Evolutionary conservation across 2,888 invertebrate species (phyloP).

Genomic region (Melinaea marsaeus): DNA sequence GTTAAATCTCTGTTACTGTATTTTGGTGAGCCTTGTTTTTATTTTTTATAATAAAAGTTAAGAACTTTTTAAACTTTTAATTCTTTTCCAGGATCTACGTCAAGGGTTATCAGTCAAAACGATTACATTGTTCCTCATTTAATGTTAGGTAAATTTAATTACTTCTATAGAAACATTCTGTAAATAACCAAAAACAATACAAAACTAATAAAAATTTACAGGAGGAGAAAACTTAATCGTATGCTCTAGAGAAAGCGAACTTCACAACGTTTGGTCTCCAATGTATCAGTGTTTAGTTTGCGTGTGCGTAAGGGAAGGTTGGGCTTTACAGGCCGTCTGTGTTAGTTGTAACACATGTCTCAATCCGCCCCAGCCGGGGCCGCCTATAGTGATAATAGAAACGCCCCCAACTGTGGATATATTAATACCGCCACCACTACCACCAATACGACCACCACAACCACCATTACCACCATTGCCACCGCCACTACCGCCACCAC

Average conservation of each 20-base stretch:
- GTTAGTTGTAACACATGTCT: slow-evolving; percentile 35
- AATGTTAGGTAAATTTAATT: slow-evolving; percentile 43
- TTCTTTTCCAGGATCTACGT: slow-evolving; percentile 41
- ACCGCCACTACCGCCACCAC: slow-evolving; percentile 24
- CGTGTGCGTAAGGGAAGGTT: slow-evolving; percentile 46
- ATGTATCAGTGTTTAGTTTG: slow-evolving; percentile 52
- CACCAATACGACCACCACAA: background rate
- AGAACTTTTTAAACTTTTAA: background rate
- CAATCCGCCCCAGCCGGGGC: background rate
- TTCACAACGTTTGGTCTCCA: slow-evolving; percentile 47
- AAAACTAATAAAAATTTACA: slow-evolving; percentile 32
- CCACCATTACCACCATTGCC: background rate
- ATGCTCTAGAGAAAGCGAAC: slow-evolving; percentile 49
- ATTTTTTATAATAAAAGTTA: background rate
- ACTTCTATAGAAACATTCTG: background rate
- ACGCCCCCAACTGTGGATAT: background rate
- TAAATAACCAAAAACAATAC: background rate
- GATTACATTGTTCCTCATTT: slow-evolving; percentile 43
- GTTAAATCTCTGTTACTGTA: no score
- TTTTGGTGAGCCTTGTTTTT: background rate
- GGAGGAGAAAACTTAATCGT: slow-evolving; percentile 41
- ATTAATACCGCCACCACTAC: background rate
- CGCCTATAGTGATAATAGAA: background rate
- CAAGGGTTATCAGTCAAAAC: slow-evolving; percentile 41
- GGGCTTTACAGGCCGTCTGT: slow-evolving; percentile 48